Base-by-base conservation (phyloP, 2,113 vertebrate species). In the Butorides virescens region DNA sequence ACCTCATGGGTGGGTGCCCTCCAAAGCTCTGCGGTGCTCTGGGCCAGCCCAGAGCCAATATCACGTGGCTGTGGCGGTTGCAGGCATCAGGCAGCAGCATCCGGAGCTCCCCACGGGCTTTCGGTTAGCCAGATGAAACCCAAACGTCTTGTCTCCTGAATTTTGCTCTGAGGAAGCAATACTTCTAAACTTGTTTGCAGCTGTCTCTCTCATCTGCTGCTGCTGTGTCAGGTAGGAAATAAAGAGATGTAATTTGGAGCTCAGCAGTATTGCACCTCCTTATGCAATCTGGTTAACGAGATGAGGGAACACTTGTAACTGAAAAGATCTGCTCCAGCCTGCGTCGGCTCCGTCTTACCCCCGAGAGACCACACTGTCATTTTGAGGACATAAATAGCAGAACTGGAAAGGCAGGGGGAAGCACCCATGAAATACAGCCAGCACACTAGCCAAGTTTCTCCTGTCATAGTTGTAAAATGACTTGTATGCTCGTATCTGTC, bases 361-460 rank as follows among this genome's bases (percentile, higher is more conserved):
- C 1, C 50, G 0, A 5, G 92, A 58, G 74, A 72, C 49, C 7
- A 0, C 0, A 2, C 22, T 42, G 25, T 68, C 27, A 3, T 73
- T 88, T 46, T 20, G 65, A 77, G 70, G 53, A 15, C 15, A 13
- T 20, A 17, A 34, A 86, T 93, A 82, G 50, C 80, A 86, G 70
- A 78, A 78, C 39, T 81, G 91, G 79, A 14, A 90, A 82, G 55
- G 36, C 70, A 26, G 65, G 44, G 65, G 58, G 52, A 68, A 74
- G 66, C 88, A 32, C 39, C n/a, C 7, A 2, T 25, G 50, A 62
- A 65, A 63, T 34, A 15, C 20, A 49, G 10, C 21, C 65, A 4
- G 15, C 0, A 0, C 0, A 0, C 22, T 18, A 21, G 32, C 50
- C 29, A 3, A 6, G 55, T 26, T 65, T 32, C 82, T 39, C 16